These are phyloP conservation scores for Procambarus virginalis DNA, from an alignment of 1,140 invertebrate genomes.

Conservation along the genomic window DNA sequence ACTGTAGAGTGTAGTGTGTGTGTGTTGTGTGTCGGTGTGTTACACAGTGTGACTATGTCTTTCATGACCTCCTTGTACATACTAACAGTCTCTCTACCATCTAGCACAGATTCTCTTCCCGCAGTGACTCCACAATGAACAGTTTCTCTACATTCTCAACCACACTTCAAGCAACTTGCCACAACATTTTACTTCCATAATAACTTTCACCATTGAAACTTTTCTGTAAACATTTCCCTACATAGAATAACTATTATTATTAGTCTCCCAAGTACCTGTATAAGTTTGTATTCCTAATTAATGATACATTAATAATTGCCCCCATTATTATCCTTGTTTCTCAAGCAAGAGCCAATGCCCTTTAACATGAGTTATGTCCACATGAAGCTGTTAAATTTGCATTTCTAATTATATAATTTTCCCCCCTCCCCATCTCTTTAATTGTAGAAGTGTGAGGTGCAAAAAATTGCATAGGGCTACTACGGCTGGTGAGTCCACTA, in stretches of 20 bases:
- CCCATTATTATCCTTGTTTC: background rate
- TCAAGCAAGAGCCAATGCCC: background rate
- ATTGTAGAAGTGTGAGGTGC: slow-evolving; percentile 3
- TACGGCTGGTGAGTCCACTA: slow-evolving; percentile 11
- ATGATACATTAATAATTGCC: background rate
- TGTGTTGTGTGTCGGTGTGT: no score
- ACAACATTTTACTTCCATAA: background rate
- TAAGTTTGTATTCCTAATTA: background rate
- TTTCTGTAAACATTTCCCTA: no score
- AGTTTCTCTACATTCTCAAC: background rate
- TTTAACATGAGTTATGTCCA: background rate
- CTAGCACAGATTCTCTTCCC: background rate
- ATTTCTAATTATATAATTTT: slow-evolving; percentile 6
- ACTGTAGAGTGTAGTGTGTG: no score
- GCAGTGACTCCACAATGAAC: background rate
- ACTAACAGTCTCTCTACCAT: background rate
- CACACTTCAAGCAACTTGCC: background rate
- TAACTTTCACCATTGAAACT: background rate
- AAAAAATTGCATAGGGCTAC: slow-evolving; percentile 15
- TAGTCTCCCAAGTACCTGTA: background rate
- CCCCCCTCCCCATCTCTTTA: background rate
- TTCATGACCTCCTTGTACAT: background rate
- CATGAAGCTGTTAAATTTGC: background rate
- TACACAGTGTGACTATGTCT: background rate
- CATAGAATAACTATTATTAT: background rate